Base-by-base conservation (phyloP, 2,888 invertebrate genomes). In the Trissoscelio sp. region DNA sequence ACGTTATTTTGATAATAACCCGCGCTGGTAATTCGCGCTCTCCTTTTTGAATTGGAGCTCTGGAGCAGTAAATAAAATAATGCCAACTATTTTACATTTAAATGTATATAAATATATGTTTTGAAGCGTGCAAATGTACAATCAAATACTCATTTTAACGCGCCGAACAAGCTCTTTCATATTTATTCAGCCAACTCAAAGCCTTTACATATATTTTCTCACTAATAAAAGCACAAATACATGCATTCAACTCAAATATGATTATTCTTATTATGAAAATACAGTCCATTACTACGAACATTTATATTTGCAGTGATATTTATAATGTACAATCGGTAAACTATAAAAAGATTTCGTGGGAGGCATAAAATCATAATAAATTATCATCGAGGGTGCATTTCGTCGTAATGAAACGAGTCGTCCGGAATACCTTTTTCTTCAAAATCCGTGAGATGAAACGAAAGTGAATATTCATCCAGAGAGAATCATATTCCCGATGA, bases 401-500 rank as follows among this genome's bases (percentile, higher is more conserved):
- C 69, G 34, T 46, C 46, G 44, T 7, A 18, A 55, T 12, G n/a
- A 18, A 44, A 48, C 20, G 22, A 42, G 42, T 58, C 55, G 12
- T 37, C 3, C 6, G 1, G 42, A n/a, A n/a, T n/a, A n/a, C 5
- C 53, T 55, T 55, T 75, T 60, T 37, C 51, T 58, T 34, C 16
- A 1, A 11, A 14, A 67, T 67, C 51, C 60, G 22, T 24, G 37
- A 69, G 44, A 66, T 51, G 75, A 75, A 51, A 69, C 34, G 60
- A 77, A 60, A 77, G 67, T 67, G 67, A 77, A 77, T 77, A 67
- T 77, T 69, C 44, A 77, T 77, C 31, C 67, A 51, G 24, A 34
- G 37, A 46, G 58, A 67, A 67, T 75, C 66, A 67, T 44, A 75
- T 51, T 58, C 28, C 37, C 39, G 31, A 24, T 24, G 58, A 39